A percentile compares a stretch with the other conserved stretches of the same genome.
These are phyloP conservation scores for Betta splendens DNA, from an alignment of 2,797 vertebrate species.

Conservation along the genomic window DNA sequence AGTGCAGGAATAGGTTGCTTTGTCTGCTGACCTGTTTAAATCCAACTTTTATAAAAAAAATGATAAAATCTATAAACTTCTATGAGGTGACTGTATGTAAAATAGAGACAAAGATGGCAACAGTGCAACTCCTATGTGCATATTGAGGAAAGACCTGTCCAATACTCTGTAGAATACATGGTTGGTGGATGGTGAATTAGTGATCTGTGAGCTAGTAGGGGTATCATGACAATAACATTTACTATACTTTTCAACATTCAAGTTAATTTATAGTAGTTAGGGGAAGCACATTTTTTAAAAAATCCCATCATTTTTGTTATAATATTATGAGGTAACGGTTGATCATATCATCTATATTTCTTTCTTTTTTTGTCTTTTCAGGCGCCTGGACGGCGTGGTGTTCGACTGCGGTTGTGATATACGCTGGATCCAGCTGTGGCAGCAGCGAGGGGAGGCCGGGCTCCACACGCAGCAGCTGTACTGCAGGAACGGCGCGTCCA, in stretches of 20 bases:
- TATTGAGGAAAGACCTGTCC: no score
- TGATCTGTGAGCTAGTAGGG: no score
- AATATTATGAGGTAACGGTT: background rate
- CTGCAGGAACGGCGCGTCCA: slow-evolving; percentile 87
- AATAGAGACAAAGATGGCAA: no score
- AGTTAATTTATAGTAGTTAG: no score
- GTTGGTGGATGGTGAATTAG: no score
- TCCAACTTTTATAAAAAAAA: background rate
- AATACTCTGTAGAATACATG: no score
- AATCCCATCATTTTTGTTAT: background rate
- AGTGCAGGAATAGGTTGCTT: background rate
- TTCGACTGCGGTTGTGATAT: slow-evolving; percentile 97
- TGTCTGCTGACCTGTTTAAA: slow-evolving; percentile 20
- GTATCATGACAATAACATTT: no score
- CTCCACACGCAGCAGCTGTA: slow-evolving; percentile 89
- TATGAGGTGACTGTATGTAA: no score
- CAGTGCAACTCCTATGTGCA: no score
- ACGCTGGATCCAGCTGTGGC: slow-evolving; percentile 99
- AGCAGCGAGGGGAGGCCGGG: slow-evolving; percentile 90
- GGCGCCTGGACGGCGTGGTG: slow-evolving; percentile 91
- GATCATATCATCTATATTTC: slow-evolving; percentile 4
- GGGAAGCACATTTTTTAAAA: no score
- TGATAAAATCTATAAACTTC: background rate
- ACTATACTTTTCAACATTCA: no score
- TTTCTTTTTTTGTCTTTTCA: slow-evolving; percentile 56